phyloP scores from a whole-genome alignment of 2,888 invertebrate species.

The Philaethria dido region DNA sequence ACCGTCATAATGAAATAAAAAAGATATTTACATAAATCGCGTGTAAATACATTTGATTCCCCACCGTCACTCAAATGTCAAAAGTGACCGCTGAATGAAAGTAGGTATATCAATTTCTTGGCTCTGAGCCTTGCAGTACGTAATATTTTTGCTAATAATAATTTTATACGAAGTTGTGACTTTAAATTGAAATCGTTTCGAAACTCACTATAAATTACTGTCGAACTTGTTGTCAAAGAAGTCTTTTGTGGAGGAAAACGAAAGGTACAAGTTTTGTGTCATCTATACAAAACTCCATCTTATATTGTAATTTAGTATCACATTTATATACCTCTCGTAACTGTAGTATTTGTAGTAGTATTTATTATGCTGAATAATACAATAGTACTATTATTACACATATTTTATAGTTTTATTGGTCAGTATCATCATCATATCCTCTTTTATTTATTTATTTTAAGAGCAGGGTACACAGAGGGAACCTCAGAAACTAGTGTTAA shows the following conservation, averaged over 20 bases:
- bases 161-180: not conserved
- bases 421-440: too few species aligned
- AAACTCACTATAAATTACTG: constrained; percentile 5
- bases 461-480: too few species aligned
- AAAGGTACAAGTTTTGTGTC: not conserved
- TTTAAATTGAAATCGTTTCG: constrained; percentile 6
- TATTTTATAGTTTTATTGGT: too few species aligned
- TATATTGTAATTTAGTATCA: not conserved
- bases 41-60: constrained; percentile 15
- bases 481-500: too few species aligned
- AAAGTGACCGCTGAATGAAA: constrained; percentile 19
- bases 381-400: too few species aligned
- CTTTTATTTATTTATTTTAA: too few species aligned
- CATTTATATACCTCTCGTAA: not conserved
- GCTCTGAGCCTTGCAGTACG: not conserved
- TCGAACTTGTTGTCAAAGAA: not conserved
- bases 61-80: constrained; percentile 20
- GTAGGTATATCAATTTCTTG: constrained; percentile 24
- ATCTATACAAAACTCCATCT: not conserved
- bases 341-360: not conserved
- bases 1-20: constrained; percentile 4
- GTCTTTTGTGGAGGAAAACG: not conserved
- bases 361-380: not conserved
- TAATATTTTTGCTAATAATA: constrained; percentile 16
- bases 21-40: not conserved